phyloP scores from a whole-genome alignment of 2,888 invertebrate species.

The Neelides folsomi region DNA sequence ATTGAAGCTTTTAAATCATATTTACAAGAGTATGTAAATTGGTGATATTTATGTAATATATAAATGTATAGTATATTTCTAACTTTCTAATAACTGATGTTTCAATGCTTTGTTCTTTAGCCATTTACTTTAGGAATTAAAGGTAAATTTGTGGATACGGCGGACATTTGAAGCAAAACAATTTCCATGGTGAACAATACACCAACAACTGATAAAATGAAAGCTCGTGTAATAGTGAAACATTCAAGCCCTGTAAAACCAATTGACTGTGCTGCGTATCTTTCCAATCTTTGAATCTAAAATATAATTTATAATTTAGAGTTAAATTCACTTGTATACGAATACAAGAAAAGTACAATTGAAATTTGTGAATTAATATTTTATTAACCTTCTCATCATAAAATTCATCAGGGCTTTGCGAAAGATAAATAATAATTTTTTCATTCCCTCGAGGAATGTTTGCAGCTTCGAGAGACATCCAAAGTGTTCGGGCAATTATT shows the following conservation, averaged over 20 bases:
- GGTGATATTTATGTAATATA: no score
- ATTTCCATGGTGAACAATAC: constrained; percentile 13
- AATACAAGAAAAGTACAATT: no score
- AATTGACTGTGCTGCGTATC: constrained; percentile 13
- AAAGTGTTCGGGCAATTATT: constrained; percentile 9
- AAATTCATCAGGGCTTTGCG: constrained; percentile 17
- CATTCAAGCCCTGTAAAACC: constrained; percentile 13
- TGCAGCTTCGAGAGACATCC: constrained; percentile 16
- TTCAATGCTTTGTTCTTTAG: no score
- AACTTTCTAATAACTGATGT: no score
- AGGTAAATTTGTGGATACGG: background rate
- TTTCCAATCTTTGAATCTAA: constrained; percentile 10
- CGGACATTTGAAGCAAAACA: constrained; percentile 6
- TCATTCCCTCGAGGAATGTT: constrained; percentile 21
- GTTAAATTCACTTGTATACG: no score
- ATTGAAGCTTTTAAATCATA: no score
- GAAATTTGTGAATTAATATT: no score
- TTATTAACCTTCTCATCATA: constrained; percentile 12
- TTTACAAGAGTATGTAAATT: no score
- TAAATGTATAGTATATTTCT: no score
- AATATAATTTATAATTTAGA: no score
- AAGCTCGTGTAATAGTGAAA: constrained; percentile 14
- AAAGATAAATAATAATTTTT: constrained; percentile 11
- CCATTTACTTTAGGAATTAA: no score
- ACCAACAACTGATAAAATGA: constrained; percentile 10